Base-by-base conservation (phyloP, 2,113 vertebrate species). In the Atlantisia rogersi region DNA sequence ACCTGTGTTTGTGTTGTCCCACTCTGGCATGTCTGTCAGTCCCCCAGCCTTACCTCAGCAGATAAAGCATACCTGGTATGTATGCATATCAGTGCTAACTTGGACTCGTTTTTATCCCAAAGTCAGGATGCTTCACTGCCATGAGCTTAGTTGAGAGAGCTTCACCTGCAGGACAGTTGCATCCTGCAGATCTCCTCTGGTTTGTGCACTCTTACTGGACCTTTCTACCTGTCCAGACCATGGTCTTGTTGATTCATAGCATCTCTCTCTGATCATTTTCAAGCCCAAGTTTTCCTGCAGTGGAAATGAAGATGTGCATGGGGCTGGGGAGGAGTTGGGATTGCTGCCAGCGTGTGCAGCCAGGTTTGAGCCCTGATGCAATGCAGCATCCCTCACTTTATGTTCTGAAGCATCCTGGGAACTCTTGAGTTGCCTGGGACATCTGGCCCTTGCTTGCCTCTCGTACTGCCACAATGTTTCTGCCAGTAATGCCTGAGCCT, bases 401-500 rank as follows among this genome's bases (percentile, higher is more conserved):
- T 60, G 24, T 42, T 71, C 3, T 28, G 42, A 60, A 81, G 25
- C 46, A 0, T 4, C 35, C 32, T 31, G 18, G 11, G n/a, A 22
- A 5, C 42, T 75, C 28, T 19, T 63, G 77, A 64, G 37, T 75
- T 9, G 1, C 25, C 50, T 46, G 3, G 21, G 52, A 37, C 10
- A 13, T 18, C 42, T 71, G 52, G 13, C 26, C 35, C 22, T 1
- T 56, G 31, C 46, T 86, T 86, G 71, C 26, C 44, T 21, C 15
- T 77, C 29, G 2, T 17, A 26, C 14, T 81, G 63, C 44, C 8
- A 1, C 55, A 20, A 3, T 0, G 0, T 10, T 74, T 39, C 39
- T 62, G 50, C 67, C 52, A 28, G 25, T 10, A 67, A 50, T 55
- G 14, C 50, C 68, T 29, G 37, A 71, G 62, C 39, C 58, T 48